Evolutionary conservation across 2,888 invertebrate species (phyloP), one percentile per base, ranked within the genome.

Genomic region (Harpalus rufipes): DNA sequence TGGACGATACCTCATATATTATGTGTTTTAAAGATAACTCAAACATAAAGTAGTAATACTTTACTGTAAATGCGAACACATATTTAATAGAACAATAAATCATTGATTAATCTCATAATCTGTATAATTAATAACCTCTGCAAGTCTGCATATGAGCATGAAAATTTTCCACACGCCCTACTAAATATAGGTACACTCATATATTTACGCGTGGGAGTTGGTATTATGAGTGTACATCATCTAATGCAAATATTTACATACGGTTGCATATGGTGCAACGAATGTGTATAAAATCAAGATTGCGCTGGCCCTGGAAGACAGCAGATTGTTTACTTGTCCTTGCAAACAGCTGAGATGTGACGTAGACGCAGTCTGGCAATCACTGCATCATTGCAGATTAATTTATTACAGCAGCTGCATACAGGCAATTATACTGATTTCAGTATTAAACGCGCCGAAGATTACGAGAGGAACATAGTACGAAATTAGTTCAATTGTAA

Each of bases 311-410:
- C 59, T 59, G 59, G 59, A 59, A 14, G 59, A 59, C 14, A 16
- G 56, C 14, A 7, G n/a, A 59, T 0, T 59, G 59, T 59, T 59
- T 59, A 59, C 16, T 7, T 14, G 59, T 59, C 59, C 59, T 59
- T 59, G 59, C 59, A 12, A 59, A 59, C 59, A 59, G 59, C 59
- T 59, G 59, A 59, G 59, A 10, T 16, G 59, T 59, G 59, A 59
- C 59, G 59, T 59, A 59, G 32, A 5, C 32, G 32, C 5, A 0
- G 32, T 5, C 5, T 32, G 32, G 59, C 14, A 59, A 59, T 59
- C 59, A 59, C 16, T 59, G 59, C 59, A 59, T 12, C n/a, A 59
- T 59, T 59, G 59, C 14, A 16, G 10, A 59, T 59, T 59, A 59
- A 59, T 59, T 59, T 59, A 59, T 59, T 10, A 59, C 59, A 59